Base-by-base conservation (phyloP, 2,888 invertebrate species). In the Oscheius myriophilus region DNA sequence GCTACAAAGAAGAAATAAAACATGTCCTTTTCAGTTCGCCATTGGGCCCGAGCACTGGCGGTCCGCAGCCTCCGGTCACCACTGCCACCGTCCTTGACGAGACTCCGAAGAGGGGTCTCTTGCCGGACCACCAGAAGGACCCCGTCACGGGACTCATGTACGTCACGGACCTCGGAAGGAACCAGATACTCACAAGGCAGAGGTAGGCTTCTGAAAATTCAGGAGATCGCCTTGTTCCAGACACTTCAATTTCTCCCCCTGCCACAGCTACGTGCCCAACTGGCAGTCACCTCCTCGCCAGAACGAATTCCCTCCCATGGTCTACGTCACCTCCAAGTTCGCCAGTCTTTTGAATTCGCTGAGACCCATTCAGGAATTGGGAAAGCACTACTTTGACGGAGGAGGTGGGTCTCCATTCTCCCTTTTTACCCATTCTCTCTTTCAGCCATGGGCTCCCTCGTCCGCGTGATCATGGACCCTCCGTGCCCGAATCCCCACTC, bases 51-150 rank as follows among this genome's bases (percentile, higher is more conserved):
- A 21, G 52, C 3, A 42, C 18, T 33, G 26, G 7, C 18, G 26
- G 7, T 12, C 23, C 45, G 39, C 18, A 46, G 68, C 23, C 45
- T 14, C 18, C 41, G 68, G 9, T 33, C 33, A 33, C 33, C 9
- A 33, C 33, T 6, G 16, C 57, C 14, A 39, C 26, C 1, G 61
- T 16, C 1, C 72, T 45, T 33, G 61, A 61, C 16, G 77, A 77
- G 26, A 77, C 77, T 1, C 77, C 77, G 6, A 77, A 75, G 58
- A 45, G 67, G 12, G 69, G 66, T 3, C 63, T 66, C 21, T 53
- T 74, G 14, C 78, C 78, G 26, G 78, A 78, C 46, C 72, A 76
- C 58, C 69, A 53, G 14, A 61, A 69, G n/a, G 78, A 78, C 52
- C 62, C 18, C 9, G 49, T 23, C 4, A 70, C 73, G 6, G 75